Percentiles rank a stretch among this genome's conserved stretches.
Conservation (phyloP, 2,113 vertebrate species). For the Elanoides forficatus region DNA sequence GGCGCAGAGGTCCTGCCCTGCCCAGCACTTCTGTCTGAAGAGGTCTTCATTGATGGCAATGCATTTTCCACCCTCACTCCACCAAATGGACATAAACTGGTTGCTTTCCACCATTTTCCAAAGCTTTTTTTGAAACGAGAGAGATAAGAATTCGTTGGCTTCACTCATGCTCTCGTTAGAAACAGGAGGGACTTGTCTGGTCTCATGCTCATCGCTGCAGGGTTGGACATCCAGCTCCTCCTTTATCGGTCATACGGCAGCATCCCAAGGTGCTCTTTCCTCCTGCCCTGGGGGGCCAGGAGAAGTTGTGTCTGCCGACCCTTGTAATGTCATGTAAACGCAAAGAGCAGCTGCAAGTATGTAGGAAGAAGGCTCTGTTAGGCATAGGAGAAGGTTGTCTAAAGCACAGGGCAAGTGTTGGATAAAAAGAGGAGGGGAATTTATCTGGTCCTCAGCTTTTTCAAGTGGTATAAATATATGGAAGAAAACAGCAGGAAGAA, state of each 20-base stretch:
- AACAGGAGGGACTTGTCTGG: background rate
- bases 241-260: background rate
- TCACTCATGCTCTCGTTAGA: fast-evolving
- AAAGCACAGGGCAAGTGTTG: background rate
- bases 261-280: background rate
- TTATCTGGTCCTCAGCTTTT: background rate
- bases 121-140: background rate
- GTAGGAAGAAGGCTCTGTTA: background rate
- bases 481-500: background rate
- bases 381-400: background rate
- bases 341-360: background rate
- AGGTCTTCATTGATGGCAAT: background rate
- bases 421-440: background rate
- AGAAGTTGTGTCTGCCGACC: background rate
- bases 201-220: background rate
- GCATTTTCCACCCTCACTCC: background rate
- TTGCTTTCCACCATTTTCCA: background rate
- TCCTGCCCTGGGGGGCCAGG: background rate
- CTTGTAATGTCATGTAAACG: background rate
- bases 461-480: background rate
- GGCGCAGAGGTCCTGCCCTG: background rate
- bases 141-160: background rate
- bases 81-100: background rate
- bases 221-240: background rate
- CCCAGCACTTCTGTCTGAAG: background rate